phyloP scores from a whole-genome alignment of 2,797 vertebrate species.

The Taeniopygia guttata region DNA sequence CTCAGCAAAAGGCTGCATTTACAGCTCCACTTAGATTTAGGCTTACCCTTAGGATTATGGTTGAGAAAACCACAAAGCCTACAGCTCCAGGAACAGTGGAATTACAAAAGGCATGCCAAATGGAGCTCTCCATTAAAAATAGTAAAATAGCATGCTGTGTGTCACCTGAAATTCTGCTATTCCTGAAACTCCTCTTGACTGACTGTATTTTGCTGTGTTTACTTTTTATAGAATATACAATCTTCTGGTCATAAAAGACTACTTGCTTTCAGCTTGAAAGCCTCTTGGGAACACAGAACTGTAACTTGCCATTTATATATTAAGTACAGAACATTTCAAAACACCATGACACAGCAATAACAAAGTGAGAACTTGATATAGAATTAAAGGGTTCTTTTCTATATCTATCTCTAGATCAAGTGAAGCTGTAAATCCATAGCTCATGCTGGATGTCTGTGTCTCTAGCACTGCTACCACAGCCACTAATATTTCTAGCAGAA shows the following conservation, averaged over 20 bases:
- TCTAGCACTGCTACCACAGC: not conserved
- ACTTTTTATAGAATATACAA: not conserved
- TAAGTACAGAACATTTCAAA: constrained; percentile 5
- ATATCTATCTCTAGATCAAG: not conserved
- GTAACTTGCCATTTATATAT: not conserved
- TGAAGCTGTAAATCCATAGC: not conserved
- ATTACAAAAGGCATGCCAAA: not conserved
- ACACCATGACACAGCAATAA: not conserved
- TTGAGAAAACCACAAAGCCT: not conserved
- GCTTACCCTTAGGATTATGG: not conserved
- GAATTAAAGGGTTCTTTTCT: not conserved
- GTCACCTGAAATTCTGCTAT: not conserved
- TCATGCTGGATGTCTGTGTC: not conserved
- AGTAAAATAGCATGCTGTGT: not conserved
- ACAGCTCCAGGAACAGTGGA: not conserved
- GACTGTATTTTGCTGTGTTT: not conserved
- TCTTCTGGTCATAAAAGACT: not conserved
- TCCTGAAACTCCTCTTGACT: not conserved
- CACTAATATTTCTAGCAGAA: not conserved
- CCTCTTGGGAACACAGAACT: not conserved
- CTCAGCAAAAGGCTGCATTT: not conserved
- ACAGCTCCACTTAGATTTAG: not conserved
- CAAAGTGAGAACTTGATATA: not conserved
- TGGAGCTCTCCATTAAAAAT: not conserved
- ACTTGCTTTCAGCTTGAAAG: not conserved